A percentile compares a stretch with the other conserved stretches of the same genome.
phyloP scores from a whole-genome alignment of 2,888 invertebrate genomes.

The Limenitis camilla region DNA sequence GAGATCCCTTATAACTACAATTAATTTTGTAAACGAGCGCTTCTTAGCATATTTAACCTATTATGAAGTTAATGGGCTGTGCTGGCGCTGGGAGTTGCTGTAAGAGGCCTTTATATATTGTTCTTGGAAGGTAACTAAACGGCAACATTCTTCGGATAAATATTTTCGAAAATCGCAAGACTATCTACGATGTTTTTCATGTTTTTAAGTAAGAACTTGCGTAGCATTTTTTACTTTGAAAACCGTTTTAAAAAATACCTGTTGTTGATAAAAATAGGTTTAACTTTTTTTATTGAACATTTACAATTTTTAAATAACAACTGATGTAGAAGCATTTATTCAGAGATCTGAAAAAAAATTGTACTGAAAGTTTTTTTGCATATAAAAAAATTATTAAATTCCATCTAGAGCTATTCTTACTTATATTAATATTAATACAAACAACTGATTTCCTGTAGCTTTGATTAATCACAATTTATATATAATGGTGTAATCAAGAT shows the following conservation, averaged over 20 bases:
- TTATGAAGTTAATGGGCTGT: constrained; percentile 66
- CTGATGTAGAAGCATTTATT: too few relatives aligned
- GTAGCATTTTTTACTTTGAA: too few relatives aligned
- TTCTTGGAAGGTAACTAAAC: constrained; percentile 1
- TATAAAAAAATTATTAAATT: too few relatives aligned
- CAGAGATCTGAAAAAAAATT: too few relatives aligned
- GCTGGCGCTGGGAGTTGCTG: constrained; percentile 40
- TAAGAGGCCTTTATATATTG: constrained; percentile 40
- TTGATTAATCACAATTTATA: background rate
- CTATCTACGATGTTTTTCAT: too few relatives aligned
- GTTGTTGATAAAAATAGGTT: too few relatives aligned
- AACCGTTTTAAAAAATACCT: too few relatives aligned
- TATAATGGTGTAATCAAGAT: background rate
- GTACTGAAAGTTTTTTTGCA: too few relatives aligned
- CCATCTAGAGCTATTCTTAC: too few relatives aligned
- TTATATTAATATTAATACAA: background rate
- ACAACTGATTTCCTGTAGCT: background rate
- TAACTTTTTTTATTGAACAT: too few relatives aligned
- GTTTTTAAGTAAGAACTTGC: too few relatives aligned
- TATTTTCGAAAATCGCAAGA: background rate
- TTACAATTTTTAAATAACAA: too few relatives aligned
- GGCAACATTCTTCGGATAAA: background rate
- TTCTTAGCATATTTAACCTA: constrained; percentile 67
- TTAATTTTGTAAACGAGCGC: constrained; percentile 26
- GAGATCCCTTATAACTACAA: constrained; percentile 9